Evolutionary conservation across 2,113 vertebrate species (phyloP).

Genomic region (Piliocolobus tephrosceles): DNA sequence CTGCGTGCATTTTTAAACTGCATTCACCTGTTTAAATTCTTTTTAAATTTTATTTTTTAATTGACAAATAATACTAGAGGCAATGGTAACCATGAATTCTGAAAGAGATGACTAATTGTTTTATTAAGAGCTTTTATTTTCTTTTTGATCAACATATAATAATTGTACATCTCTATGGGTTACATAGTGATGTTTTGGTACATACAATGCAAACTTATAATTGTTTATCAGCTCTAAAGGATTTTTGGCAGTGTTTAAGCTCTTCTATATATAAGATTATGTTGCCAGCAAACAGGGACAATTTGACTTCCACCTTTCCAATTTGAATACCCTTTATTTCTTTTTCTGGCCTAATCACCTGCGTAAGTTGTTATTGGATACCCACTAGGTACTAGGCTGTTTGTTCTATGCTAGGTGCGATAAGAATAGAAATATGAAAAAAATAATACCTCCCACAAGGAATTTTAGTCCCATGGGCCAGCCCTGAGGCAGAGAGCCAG

Average conservation of each 20-base stretch:
- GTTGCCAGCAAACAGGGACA: neutral
- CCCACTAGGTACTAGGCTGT: neutral
- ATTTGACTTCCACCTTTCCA: neutral
- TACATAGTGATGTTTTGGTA: neutral
- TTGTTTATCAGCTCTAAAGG: neutral
- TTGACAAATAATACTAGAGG: too few relatives aligned
- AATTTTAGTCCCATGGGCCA: neutral
- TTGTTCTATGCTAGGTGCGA: neutral
- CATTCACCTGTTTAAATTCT: neutral
- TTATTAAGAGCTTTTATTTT: too few relatives aligned
- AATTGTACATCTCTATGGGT: neutral
- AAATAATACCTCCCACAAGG: neutral
- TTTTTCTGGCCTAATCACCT: neutral
- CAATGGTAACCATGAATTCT: too few relatives aligned
- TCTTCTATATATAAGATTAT: neutral
- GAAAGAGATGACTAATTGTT: too few relatives aligned
- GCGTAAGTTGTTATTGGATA: neutral
- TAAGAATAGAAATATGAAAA: neutral
- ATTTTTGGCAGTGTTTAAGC: neutral
- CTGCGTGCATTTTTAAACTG: neutral
- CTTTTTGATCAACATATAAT: neutral
- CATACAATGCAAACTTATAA: neutral
- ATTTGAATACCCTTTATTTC: neutral
- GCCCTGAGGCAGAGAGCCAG: neutral
- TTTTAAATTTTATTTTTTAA: neutral